phyloP scores from a whole-genome alignment of 2,113 vertebrate species.

The Hippocampus zosterae region DNA sequence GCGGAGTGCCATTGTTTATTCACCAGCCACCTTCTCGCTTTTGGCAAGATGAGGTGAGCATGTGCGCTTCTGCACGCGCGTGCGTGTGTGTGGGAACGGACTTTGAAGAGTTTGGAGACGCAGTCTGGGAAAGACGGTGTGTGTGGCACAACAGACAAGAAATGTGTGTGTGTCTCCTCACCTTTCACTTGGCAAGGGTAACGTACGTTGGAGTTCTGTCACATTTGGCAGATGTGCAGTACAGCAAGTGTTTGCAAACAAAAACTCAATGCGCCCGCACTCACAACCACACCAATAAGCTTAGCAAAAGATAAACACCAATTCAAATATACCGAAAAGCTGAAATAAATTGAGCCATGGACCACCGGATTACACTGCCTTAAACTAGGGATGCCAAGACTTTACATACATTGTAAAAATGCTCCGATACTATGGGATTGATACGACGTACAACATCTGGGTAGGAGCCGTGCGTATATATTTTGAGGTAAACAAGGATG shows the following conservation, averaged over 20 bases:
- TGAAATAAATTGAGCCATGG: too few relatives aligned
- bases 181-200: slow-evolving; percentile 64
- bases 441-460: too few relatives aligned
- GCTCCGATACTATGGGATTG: too few relatives aligned
- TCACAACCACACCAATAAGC: neutral
- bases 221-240: slow-evolving; percentile 64
- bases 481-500: too few relatives aligned
- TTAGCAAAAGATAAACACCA: neutral
- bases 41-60: slow-evolving; percentile 66
- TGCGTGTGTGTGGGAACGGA: slow-evolving; percentile 62
- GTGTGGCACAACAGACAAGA: slow-evolving; percentile 23
- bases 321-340: neutral
- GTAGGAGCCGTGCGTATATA: too few relatives aligned
- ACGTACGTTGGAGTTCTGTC: slow-evolving; percentile 64
- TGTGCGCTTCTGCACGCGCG: slow-evolving; percentile 35
- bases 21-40: slow-evolving; percentile 70
- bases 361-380: too few relatives aligned
- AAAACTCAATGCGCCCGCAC: slow-evolving; percentile 5
- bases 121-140: slow-evolving; percentile 46
- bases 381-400: too few relatives aligned
- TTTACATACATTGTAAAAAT: too few relatives aligned
- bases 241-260: slow-evolving; percentile 23
- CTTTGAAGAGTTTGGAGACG: slow-evolving; percentile 45
- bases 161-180: slow-evolving; percentile 42
- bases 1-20: slow-evolving; percentile 74